These are phyloP conservation scores for Aquatica leii DNA, from an alignment of 2,888 invertebrate species.

Conservation along the genomic window DNA sequence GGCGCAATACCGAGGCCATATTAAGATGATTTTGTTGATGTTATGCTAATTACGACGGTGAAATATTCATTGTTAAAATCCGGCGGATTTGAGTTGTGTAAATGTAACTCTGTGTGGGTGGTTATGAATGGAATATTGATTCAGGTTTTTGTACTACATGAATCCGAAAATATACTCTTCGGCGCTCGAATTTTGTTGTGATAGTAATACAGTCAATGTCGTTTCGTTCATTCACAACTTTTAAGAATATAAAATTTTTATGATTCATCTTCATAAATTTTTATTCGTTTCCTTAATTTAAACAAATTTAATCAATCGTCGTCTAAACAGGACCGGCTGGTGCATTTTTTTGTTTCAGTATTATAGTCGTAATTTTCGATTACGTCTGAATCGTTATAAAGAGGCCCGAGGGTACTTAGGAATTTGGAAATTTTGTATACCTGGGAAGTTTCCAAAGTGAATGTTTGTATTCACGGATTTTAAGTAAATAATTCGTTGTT, in stretches of 20 bases:
- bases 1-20: too few species aligned
- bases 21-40: constrained; percentile 14
- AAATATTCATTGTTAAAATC: constrained; percentile 27
- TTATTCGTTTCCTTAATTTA: neutral
- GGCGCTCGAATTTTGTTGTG: constrained; percentile 6
- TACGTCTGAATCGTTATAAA: too few species aligned
- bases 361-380: too few species aligned
- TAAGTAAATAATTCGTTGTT: too few species aligned
- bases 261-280: neutral
- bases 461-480: too few species aligned
- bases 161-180: constrained; percentile 26
- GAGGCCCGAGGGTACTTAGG: too few species aligned
- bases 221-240: constrained; percentile 8
- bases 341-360: too few species aligned
- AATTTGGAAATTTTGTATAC: too few species aligned
- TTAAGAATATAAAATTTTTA: neutral
- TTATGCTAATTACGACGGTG: constrained; percentile 21
- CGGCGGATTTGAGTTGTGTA: constrained; percentile 24
- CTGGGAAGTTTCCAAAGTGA: too few species aligned
- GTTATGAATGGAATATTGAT: constrained; percentile 56
- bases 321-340: too few species aligned
- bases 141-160: constrained; percentile 39
- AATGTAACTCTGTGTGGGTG: constrained; percentile 47
- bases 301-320: neutral
- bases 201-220: constrained; percentile 16